Base-by-base conservation (phyloP, 2,888 invertebrate genomes). In the Deroplatys truncata region DNA sequence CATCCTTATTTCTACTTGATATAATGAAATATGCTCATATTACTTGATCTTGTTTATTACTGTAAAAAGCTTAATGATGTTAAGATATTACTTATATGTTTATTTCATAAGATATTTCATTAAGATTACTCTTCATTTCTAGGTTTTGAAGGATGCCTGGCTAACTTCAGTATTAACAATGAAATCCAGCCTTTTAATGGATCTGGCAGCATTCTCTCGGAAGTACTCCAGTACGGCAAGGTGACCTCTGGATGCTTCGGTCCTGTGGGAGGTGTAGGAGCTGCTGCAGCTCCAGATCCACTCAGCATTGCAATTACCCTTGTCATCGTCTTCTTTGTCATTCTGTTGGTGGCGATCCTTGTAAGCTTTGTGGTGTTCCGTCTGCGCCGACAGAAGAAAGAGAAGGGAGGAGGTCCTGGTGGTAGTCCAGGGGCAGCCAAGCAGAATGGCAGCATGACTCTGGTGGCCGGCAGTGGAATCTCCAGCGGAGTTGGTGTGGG, bases 331-430 rank as follows among this genome's bases (percentile, higher is more conserved):
- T 98, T 99, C 94, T 98, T 99, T 92, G 97, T 98, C 10, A 97
- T 98, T 90, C 94, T 98, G 25, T 95, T 98, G 88, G 96, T 98
- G 20, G 98, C 98, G 25, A 98, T 98, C 92, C 95, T 98, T 89
- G 97, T 97, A 29, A 98, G 98, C 86, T 98, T 98, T 92, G 95
- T 98, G n/a, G 97, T 98, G 84, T 98, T 98, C 93, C 96, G 98
- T 84, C 95, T 98, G 91, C 95, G 98, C 28, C 97, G 97, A 89
- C 97, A 98, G 93, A 97, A 96, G 93, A 97, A 97, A 93, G 98
- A 98, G 93, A 98, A 98, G 92, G 96, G 95, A 25, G 96, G 96
- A 20, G 95, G 95, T 35, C 94, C 95, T 0, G 95, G 95, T 90
- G 96, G 96, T 1, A 95, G 95, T n/a, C 96, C 96, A 10, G 95